Evolutionary conservation across 2,797 vertebrate species (phyloP).

Genomic region (Clamator glandarius): DNA sequence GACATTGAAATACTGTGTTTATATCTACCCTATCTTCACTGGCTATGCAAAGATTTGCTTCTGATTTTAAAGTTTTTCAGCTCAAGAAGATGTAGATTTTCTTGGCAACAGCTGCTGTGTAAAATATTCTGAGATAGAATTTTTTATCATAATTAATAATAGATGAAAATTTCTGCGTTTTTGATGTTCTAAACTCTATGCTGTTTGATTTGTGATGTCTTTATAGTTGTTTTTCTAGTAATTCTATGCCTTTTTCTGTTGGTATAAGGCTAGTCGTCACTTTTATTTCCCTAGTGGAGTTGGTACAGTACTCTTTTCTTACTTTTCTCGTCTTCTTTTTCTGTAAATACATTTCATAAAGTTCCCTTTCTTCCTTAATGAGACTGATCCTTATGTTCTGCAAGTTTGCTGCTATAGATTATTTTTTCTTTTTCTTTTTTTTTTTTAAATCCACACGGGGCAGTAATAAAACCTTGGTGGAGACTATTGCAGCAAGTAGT

Average conservation of each 20-base stretch:
- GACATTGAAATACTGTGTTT: constrained; percentile 59
- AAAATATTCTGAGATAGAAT: constrained; percentile 87
- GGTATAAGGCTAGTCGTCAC: constrained; percentile 63
- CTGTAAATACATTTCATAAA: constrained; percentile 65
- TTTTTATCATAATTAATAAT: constrained; percentile 87
- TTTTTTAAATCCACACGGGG: background rate
- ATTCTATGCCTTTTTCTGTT: constrained; percentile 74
- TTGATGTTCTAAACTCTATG: constrained; percentile 86
- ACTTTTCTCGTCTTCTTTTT: constrained; percentile 29
- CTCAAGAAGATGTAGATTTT: constrained; percentile 79
- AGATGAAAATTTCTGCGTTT: constrained; percentile 84
- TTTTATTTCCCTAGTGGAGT: constrained; percentile 66
- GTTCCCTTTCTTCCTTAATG: constrained; percentile 58
- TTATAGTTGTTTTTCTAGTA: constrained; percentile 82
- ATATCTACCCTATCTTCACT: constrained; percentile 62
- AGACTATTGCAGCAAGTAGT: background rate
- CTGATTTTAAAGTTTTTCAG: constrained; percentile 75
- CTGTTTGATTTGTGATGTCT: constrained; percentile 83
- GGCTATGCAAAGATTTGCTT: constrained; percentile 65
- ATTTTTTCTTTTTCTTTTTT: background rate
- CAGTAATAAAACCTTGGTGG: background rate
- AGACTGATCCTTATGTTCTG: constrained; percentile 19
- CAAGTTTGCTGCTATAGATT: background rate
- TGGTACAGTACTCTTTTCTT: constrained; percentile 43
- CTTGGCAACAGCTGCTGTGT: constrained; percentile 77